Evolutionary conservation across 2,888 invertebrate species (phyloP).

Genomic region (Cepaea hortensis): DNA sequence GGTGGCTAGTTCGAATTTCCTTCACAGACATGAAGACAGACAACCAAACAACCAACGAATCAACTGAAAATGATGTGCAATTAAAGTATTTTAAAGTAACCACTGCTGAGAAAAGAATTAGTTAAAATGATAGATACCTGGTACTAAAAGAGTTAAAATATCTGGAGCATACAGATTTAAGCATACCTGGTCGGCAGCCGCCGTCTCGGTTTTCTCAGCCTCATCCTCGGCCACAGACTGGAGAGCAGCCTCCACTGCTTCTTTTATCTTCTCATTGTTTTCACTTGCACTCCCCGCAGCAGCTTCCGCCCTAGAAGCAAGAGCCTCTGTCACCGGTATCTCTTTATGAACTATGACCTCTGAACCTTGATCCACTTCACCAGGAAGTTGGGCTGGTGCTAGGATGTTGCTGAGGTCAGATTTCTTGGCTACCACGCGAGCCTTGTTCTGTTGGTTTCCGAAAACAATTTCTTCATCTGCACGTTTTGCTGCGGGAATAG

Average conservation of each 20-base stretch:
- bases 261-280: slow-evolving; percentile 26
- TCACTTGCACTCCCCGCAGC: slow-evolving; percentile 5
- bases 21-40: too few relatives aligned
- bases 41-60: too few relatives aligned
- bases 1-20: too few relatives aligned
- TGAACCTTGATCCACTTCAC: slow-evolving; percentile 26
- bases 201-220: not conserved
- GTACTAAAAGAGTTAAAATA: too few relatives aligned
- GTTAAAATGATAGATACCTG: too few relatives aligned
- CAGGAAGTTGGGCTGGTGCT: not conserved
- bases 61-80: too few relatives aligned
- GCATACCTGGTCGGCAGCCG: not conserved
- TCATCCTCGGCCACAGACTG: not conserved
- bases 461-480: slow-evolving; percentile 59
- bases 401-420: slow-evolving; percentile 37
- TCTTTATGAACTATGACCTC: slow-evolving; percentile 35
- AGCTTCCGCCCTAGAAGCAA: slow-evolving; percentile 27
- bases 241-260: slow-evolving; percentile 30
- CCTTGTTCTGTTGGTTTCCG: slow-evolving; percentile 60
- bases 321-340: not conserved
- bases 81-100: too few relatives aligned
- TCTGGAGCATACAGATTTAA: too few relatives aligned
- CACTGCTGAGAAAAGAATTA: too few relatives aligned
- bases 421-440: slow-evolving; percentile 50
- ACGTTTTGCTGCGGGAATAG: slow-evolving; percentile 55